Base-by-base conservation (phyloP, 2,888 invertebrate genomes). In the Aleiodes alternator region DNA sequence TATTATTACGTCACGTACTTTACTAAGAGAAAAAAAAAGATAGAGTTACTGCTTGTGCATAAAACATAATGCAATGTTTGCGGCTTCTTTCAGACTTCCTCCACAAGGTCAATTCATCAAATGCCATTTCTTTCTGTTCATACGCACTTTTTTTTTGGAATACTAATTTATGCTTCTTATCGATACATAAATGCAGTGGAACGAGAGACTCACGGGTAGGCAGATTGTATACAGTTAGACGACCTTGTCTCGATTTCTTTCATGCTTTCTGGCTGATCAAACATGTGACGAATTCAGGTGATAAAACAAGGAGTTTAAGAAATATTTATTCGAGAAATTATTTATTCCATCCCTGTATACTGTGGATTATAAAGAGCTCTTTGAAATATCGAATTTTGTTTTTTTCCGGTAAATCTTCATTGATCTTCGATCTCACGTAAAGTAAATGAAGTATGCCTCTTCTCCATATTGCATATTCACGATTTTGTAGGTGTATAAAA, bases 171-270 rank as follows among this genome's bases (percentile, higher is more conserved):
- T 43, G 5, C 34, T 61, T 48, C n/a, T 14, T 64, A 14, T 23
- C 43, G 34, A 9, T 11, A 43, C 72, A 70, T 73, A 31, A 69
- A 69, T 53, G 56, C 72, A 61, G 68, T 34, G 64, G 56, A 61
- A 55, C 64, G 57, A 56, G 57, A 56, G 43, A n/a, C 31, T 12
- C 43, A 43, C 23, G 55, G 48, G 48, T 53, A 76, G 69, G 72
- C 72, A 68, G 55, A 53, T 64, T 56, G 79, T 76, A 81, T 84
- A 86, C 86, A 84, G 87, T 87, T 87, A 87, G 82, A 84, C 85
- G 86, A 85, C 86, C 86, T 87, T 87, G 87, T 82, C 83, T 84
- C 80, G 81, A 53, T 43, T 51, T 48, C 64, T 56, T 61, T 29
- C 12, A 55, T 55, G 16, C 69, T 55, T 43, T 43, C 43, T 9